These are phyloP conservation scores for Alosa sapidissima DNA, from an alignment of 2,797 vertebrate species.

Conservation along the genomic window DNA sequence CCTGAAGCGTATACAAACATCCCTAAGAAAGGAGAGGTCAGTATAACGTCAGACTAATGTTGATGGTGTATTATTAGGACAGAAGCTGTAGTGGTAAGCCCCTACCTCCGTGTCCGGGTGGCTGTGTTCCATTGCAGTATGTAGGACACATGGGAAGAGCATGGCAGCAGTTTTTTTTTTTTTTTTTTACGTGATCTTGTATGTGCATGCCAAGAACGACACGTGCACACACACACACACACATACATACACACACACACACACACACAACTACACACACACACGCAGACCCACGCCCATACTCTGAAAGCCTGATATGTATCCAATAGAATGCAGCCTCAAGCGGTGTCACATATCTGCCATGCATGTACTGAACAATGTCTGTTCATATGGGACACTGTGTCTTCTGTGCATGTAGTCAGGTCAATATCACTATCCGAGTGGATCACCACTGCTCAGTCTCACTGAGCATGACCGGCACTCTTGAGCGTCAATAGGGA, in stretches of 20 bases:
- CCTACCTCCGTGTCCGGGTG: neutral
- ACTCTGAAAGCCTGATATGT: conserved; percentile 36
- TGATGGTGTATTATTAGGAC: neutral
- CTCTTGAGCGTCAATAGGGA: neutral
- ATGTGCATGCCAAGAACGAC: neutral
- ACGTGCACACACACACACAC: neutral
- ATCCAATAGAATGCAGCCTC: conserved; percentile 28
- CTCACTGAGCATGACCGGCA: neutral
- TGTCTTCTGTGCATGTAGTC: no score
- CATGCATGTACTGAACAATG: conserved; percentile 15
- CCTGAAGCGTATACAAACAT: neutral
- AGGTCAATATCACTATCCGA: conserved; percentile 50
- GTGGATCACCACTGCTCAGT: neutral
- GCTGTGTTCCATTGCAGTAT: neutral
- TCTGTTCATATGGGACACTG: neutral
- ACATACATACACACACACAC: neutral
- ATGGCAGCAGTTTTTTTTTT: neutral
- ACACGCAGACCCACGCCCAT: neutral
- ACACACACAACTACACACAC: neutral
- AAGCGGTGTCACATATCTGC: conserved; percentile 33
- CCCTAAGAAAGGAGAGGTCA: neutral
- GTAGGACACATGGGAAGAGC: neutral
- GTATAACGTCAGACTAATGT: neutral
- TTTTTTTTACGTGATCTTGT: neutral
- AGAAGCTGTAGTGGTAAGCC: neutral